Percentiles rank a stretch among this genome's conserved stretches.
Evolutionary conservation across 1,140 invertebrate species (phyloP).

Genomic region (Leptinotarsa defecta): DNA sequence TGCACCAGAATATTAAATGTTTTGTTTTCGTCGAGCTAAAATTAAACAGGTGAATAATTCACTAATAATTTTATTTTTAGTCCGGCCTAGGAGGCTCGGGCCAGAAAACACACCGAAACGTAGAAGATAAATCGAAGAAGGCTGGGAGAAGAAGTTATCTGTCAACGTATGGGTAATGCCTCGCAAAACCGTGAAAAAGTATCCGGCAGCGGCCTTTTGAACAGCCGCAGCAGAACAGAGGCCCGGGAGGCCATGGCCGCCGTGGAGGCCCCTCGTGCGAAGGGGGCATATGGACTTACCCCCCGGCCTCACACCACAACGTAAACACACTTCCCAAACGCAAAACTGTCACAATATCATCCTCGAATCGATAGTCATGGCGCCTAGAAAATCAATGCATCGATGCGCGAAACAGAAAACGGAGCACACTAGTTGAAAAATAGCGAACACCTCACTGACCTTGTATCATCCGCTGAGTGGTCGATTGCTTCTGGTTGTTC

Average conservation of each 20-base stretch:
- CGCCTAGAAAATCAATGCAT: constrained; percentile 58
- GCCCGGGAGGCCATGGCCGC: constrained; percentile 16
- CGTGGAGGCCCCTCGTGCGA: not conserved
- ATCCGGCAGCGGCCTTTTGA: no score
- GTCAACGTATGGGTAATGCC: not conserved
- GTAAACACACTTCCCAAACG: constrained; percentile 26
- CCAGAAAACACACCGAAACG: not conserved
- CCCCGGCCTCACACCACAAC: constrained; percentile 15
- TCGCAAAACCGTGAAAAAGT: not conserved
- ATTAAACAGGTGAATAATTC: constrained; percentile 24
- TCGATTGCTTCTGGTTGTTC: constrained; percentile 57
- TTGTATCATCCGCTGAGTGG: constrained; percentile 58
- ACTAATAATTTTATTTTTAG: constrained; percentile 25
- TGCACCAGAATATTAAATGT: constrained; percentile 18
- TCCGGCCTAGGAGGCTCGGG: not conserved
- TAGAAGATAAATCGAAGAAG: not conserved
- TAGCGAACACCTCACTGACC: constrained; percentile 50
- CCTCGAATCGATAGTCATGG: constrained; percentile 58
- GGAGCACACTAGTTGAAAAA: constrained; percentile 18
- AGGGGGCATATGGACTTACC: not conserved
- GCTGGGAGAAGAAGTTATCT: not conserved
- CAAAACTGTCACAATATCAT: constrained; percentile 44
- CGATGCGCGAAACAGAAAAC: constrained; percentile 25
- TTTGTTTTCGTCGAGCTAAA: constrained; percentile 27
- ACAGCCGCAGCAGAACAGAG: not conserved